Percentiles rank a stretch among this genome's conserved stretches.
These are phyloP conservation scores for Heteromurus nitidus DNA, from an alignment of 2,888 invertebrate species.

Conservation along the genomic window DNA sequence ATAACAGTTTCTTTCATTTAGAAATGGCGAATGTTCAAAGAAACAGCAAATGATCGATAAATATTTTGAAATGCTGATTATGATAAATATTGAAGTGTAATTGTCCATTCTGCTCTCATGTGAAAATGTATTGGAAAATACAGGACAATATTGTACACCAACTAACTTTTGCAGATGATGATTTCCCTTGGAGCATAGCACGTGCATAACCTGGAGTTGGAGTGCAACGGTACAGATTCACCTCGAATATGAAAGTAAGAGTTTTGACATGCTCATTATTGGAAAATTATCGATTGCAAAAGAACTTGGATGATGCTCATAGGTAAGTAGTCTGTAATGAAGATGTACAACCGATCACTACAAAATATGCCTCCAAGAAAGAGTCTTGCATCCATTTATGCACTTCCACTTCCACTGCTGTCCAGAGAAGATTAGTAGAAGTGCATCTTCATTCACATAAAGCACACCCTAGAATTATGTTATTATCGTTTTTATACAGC, in stretches of 20 bases:
- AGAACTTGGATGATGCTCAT: background rate
- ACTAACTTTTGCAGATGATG: background rate
- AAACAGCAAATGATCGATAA: background rate
- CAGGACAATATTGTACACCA: background rate
- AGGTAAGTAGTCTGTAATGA: background rate
- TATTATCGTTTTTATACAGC: background rate
- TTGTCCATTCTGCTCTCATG: background rate
- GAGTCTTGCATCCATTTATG: background rate
- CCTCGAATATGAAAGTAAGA: background rate
- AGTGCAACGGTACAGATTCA: too few species aligned
- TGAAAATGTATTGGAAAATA: background rate
- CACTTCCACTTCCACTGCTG: background rate
- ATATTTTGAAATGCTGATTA: background rate
- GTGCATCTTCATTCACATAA: too few species aligned
- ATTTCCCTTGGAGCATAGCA: background rate
- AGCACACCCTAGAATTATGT: conserved; percentile 24
- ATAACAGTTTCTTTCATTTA: background rate
- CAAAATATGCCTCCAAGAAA: background rate
- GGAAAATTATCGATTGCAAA: background rate
- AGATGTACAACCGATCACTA: background rate
- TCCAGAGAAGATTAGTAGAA: background rate
- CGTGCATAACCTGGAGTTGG: conserved; percentile 4
- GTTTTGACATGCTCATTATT: background rate
- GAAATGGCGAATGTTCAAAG: background rate
- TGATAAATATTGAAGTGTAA: background rate